A percentile compares a stretch with the other conserved stretches of the same genome.
phyloP scores from a whole-genome alignment of 2,113 vertebrate genomes.

The Xerus inauris region DNA sequence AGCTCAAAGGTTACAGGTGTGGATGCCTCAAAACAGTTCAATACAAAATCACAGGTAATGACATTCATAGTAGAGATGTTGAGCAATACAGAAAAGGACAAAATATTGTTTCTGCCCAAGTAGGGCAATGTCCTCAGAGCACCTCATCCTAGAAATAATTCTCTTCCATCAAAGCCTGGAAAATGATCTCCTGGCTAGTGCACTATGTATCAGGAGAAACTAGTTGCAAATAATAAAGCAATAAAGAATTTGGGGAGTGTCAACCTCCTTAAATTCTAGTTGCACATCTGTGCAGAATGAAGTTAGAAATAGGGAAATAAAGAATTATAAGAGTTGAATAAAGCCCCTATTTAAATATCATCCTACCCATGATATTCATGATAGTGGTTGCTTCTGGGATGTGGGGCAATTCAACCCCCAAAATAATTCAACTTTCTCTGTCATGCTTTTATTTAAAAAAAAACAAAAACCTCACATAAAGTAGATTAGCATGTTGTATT shows the following conservation, averaged over 20 bases:
- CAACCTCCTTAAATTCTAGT: slow-evolving; percentile 54
- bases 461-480: slow-evolving; percentile 7
- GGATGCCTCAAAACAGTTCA: neutral
- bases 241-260: slow-evolving; percentile 18
- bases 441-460: neutral
- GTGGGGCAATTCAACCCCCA: neutral
- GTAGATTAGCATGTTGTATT: slow-evolving; percentile 3
- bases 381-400: neutral
- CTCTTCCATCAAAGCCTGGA: neutral
- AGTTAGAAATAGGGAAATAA: slow-evolving; percentile 57
- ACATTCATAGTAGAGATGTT: neutral
- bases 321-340: slow-evolving; percentile 38
- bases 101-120: neutral
- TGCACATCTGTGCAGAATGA: slow-evolving; percentile 26
- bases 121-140: neutral
- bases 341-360: slow-evolving; percentile 61
- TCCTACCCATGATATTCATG: slow-evolving; percentile 45
- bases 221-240: slow-evolving; percentile 38
- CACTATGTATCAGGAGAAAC: neutral
- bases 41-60: neutral
- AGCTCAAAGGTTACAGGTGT: neutral
- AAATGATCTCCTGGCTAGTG: neutral
- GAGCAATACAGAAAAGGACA: neutral
- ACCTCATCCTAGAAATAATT: neutral
- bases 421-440: slow-evolving; percentile 27